These are phyloP conservation scores for Teleogryllus oceanicus DNA, from an alignment of 2,888 invertebrate species.

Conservation along the genomic window DNA sequence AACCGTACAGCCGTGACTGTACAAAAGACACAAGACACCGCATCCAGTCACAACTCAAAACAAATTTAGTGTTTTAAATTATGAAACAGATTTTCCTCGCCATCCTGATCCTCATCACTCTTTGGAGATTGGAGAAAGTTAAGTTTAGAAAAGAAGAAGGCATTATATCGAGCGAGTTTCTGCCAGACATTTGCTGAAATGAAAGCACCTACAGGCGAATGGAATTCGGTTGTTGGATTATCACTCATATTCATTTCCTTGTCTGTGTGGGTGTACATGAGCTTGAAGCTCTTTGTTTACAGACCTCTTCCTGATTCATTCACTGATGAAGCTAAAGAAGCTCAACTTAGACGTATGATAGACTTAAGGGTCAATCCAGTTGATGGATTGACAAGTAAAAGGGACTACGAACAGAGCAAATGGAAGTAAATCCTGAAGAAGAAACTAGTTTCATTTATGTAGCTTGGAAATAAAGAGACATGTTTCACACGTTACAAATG, in stretches of 20 bases:
- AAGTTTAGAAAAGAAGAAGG: conserved; percentile 85
- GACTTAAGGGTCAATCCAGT: conserved; percentile 73
- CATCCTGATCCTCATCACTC: too few relatives aligned
- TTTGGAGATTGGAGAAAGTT: conserved; percentile 93
- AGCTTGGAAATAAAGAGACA: conserved; percentile 24
- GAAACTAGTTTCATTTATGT: conserved; percentile 30
- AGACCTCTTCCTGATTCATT: conserved; percentile 63
- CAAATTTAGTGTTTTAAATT: too few relatives aligned
- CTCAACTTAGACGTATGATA: conserved; percentile 73
- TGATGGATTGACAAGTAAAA: conserved; percentile 73
- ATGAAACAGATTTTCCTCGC: too few relatives aligned
- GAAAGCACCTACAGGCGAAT: conserved; percentile 78
- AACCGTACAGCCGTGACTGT: too few relatives aligned
- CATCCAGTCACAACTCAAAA: too few relatives aligned
- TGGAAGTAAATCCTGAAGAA: conserved; percentile 61
- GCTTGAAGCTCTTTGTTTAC: conserved; percentile 54
- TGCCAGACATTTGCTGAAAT: conserved; percentile 92
- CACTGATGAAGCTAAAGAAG: conserved; percentile 67
- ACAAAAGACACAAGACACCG: too few relatives aligned
- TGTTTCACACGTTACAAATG: conserved; percentile 12
- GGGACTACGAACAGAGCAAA: conserved; percentile 83
- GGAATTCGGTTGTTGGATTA: conserved; percentile 70
- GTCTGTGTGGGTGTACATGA: conserved; percentile 61
- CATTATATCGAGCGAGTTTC: conserved; percentile 85
- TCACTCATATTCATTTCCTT: conserved; percentile 53